phyloP scores from a whole-genome alignment of 2,113 vertebrate genomes.

The Phalacrocorax brasilianus region DNA sequence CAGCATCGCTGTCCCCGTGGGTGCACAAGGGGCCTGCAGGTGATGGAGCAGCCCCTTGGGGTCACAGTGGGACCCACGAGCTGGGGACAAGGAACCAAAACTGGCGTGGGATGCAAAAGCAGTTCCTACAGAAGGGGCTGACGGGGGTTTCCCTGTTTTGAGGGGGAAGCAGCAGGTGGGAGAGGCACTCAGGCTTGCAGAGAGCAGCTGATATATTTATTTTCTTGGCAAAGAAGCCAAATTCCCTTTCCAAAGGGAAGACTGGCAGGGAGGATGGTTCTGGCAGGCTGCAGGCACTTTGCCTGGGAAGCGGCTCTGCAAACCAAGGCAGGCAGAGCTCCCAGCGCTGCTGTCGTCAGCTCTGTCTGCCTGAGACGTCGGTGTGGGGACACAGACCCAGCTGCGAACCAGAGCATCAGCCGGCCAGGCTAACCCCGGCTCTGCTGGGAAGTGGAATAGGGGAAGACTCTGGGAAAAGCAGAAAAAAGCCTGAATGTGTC shows the following conservation, averaged over 20 bases:
- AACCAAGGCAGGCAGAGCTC: not conserved
- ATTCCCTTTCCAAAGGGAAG: not conserved
- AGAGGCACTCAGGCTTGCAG: not conserved
- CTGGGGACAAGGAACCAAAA: not conserved
- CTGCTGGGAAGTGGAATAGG: not conserved
- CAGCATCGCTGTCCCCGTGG: not conserved
- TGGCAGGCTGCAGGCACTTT: rapidly evolving
- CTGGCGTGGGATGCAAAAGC: not conserved
- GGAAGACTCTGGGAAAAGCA: not conserved
- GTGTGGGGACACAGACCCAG: not conserved
- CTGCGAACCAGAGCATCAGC: not conserved
- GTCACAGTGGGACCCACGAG: not conserved
- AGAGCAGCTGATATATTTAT: not conserved
- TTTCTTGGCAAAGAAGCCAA: not conserved
- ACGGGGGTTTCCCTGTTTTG: not conserved
- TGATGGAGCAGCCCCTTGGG: not conserved
- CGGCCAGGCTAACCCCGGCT: not conserved
- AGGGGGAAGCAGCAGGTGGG: not conserved
- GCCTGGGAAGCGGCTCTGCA: not conserved
- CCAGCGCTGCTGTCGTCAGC: not conserved
- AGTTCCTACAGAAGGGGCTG: not conserved
- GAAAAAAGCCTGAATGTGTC: not conserved
- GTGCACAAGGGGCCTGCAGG: rapidly evolving
- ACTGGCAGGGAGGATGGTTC: not conserved
- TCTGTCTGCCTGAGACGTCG: not conserved